Evolutionary conservation across 2,113 vertebrate species (phyloP), one percentile per base, ranked within the genome.

Genomic region (Camelus bactrianus): DNA sequence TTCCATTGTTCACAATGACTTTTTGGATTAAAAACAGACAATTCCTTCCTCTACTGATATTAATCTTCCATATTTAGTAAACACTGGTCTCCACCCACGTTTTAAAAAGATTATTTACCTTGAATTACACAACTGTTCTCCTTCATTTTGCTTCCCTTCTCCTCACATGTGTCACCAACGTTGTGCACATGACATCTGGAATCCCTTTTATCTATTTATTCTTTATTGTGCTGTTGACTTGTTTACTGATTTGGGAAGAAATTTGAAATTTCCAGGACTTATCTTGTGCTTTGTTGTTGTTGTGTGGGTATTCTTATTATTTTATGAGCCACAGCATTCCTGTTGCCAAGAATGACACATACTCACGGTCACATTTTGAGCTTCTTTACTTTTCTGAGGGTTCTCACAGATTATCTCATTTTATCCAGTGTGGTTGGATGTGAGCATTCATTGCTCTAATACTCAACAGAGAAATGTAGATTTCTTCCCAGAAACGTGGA

Each of bases 31-130:
- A 95, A 97, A 98, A 77, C 60, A 95, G 96, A 72, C 0, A 24
- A 62, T 93, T 97, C 73, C 84, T 97, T 96, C 97, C 88, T 85
- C 65, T 93, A 28, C 72, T 86, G 94, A 79, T 96, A 54, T 28
- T 93, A 28, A 30, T 19, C 91, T 89, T 58, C 73, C 1, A 32
- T 83, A 67, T 96, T 97, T 97, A 96, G 84, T 98, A 97, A 97
- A 97, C 69, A 95, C 9, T 60, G 56, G 20, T 93, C 91, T 86
- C 97, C 89, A 95, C 91, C 91, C 85, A 82, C 0, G 1, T 79
- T 81, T 85, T 83, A 20, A 76, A 93, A 94, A 90, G 73, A 28
- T 75, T 30, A 15, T 77, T 94, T 82, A 84, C 84, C 67, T 88
- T 5, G 32, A 93, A 79, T 95, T 73, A 6, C 20, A 38, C 35